Evolutionary conservation across 2,113 vertebrate species (phyloP).

Genomic region (Cheilinus undulatus): DNA sequence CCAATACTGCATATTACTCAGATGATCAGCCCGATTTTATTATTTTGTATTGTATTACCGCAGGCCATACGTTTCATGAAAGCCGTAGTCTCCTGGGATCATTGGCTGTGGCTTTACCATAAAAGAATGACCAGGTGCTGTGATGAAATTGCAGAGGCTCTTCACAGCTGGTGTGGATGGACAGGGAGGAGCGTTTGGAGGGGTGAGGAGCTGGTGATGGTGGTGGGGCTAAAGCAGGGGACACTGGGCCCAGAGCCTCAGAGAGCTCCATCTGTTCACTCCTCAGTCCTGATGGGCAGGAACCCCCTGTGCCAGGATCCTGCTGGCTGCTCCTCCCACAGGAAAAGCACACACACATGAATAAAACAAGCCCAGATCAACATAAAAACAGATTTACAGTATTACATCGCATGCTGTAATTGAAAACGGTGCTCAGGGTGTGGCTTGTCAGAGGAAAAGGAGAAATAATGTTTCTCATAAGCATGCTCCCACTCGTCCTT

Average conservation of each 20-base stretch:
- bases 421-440: constrained; percentile 46
- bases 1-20: constrained; percentile 48
- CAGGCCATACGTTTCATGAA: constrained; percentile 44
- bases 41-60: constrained; percentile 38
- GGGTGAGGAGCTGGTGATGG: constrained; percentile 9
- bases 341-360: constrained; percentile 32
- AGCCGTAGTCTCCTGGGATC: constrained; percentile 32
- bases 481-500: constrained; percentile 44
- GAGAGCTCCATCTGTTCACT: constrained; percentile 79
- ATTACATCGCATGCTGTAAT: constrained; percentile 40
- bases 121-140: constrained; percentile 62
- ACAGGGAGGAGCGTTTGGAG: constrained; percentile 26
- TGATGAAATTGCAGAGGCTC: constrained; percentile 70
- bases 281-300: constrained; percentile 70
- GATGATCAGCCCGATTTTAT: constrained; percentile 50
- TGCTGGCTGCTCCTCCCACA: constrained; percentile 49
- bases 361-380: constrained; percentile 16
- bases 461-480: constrained; percentile 42
- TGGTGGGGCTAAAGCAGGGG: constrained; percentile 32
- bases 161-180: constrained; percentile 63
- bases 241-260: constrained; percentile 55
- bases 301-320: constrained; percentile 66
- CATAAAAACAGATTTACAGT: constrained; percentile 7
- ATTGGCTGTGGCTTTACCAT: constrained; percentile 42
- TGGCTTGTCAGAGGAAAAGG: constrained; percentile 21